Percentiles rank a stretch among this genome's conserved stretches.
phyloP scores from a whole-genome alignment of 2,113 vertebrate species.

The Chloropsis cyanopogon region DNA sequence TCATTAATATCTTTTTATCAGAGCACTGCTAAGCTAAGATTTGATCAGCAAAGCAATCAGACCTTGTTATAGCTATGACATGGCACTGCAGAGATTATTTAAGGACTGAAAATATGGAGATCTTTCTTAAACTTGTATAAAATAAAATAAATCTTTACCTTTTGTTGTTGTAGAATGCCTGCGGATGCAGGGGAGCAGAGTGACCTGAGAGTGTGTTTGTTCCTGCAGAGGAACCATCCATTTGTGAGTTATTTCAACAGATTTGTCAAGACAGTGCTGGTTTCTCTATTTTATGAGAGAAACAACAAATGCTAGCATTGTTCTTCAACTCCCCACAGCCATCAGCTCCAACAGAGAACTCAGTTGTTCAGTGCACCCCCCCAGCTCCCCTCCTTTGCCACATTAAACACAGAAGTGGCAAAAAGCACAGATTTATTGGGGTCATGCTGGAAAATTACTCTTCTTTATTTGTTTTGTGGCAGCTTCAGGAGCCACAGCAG shows the following conservation, averaged over 20 bases:
- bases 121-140: neutral
- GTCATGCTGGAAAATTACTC: neutral
- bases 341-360: neutral
- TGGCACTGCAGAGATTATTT: neutral
- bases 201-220: neutral
- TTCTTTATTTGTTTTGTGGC: neutral
- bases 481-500: neutral
- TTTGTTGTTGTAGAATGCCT: neutral
- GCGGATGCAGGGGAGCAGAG: neutral
- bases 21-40: neutral
- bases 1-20: conserved; percentile 39
- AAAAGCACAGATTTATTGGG: neutral
- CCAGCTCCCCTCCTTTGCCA: neutral
- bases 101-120: neutral
- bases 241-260: neutral
- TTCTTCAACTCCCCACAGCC: neutral
- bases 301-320: neutral
- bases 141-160: neutral
- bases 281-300: neutral
- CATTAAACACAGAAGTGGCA: neutral
- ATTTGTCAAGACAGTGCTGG: neutral
- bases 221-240: neutral
- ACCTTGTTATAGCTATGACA: neutral
- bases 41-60: conserved; percentile 8
- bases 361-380: neutral